Conservation (phyloP, 2,888 invertebrate species). For the Calameuta idolon region DNA sequence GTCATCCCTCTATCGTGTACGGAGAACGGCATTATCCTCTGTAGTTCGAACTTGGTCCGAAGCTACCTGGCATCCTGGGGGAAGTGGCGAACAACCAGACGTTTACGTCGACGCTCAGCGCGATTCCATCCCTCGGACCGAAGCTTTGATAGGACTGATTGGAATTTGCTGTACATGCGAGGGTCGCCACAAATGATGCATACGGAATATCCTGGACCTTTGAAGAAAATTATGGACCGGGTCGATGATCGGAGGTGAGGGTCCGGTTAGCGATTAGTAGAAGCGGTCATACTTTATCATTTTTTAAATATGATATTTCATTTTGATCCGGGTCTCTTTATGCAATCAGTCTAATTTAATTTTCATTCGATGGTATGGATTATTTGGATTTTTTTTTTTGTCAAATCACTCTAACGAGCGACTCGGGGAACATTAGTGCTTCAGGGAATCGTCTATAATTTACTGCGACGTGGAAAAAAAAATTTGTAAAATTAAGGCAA, state of each 20-base stretch:
- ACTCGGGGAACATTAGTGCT: not conserved
- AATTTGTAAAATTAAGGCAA: too few relatives aligned
- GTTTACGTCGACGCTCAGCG: not conserved
- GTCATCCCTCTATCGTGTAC: constrained; percentile 44
- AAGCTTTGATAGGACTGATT: constrained; percentile 59
- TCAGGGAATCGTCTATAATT: not conserved
- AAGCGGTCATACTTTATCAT: not conserved
- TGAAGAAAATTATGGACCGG: constrained; percentile 14
- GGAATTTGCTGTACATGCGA: constrained; percentile 47
- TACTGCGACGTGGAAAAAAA: too few relatives aligned
- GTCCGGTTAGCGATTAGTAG: not conserved
- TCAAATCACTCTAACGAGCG: not conserved
- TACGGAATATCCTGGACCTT: constrained; percentile 34
- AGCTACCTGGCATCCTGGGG: not conserved
- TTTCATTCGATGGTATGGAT: not conserved
- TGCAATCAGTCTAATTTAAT: not conserved
- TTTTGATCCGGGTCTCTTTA: not conserved
- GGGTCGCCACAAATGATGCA: constrained; percentile 44
- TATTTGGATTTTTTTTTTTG: not conserved
- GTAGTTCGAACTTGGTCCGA: constrained; percentile 28
- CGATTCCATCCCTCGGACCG: constrained; percentile 26
- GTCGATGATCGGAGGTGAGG: not conserved
- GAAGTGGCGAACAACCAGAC: not conserved
- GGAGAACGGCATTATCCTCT: constrained; percentile 45
- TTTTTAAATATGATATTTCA: not conserved